These are phyloP conservation scores for Eira barbara DNA, from an alignment of 2,113 vertebrate species.

Conservation along the genomic window DNA sequence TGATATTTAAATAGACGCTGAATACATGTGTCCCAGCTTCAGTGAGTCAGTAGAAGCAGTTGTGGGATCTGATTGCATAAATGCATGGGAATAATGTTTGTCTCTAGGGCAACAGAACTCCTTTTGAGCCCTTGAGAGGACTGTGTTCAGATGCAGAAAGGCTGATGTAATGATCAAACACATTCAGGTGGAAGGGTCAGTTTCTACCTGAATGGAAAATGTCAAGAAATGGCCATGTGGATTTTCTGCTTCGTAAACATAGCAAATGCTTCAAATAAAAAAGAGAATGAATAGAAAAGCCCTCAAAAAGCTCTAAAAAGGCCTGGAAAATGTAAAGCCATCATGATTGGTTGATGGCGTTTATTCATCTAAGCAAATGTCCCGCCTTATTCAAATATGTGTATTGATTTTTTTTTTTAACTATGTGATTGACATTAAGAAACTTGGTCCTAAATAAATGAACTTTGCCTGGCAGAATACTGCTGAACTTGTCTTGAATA, in stretches of 20 bases:
- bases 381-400: neutral
- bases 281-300: neutral
- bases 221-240: neutral
- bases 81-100: constrained; percentile 4
- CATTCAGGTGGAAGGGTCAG: neutral
- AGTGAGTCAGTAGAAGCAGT: constrained; percentile 37
- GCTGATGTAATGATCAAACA: neutral
- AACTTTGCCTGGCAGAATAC: neutral
- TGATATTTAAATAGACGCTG: constrained; percentile 62
- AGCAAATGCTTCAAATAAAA: neutral
- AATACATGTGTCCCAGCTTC: constrained; percentile 38
- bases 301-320: neutral
- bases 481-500: neutral
- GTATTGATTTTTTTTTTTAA: neutral
- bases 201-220: neutral
- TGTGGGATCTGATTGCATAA: constrained; percentile 40
- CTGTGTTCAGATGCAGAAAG: neutral
- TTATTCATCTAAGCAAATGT: constrained; percentile 1
- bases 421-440: neutral
- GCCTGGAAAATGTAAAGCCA: neutral
- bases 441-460: neutral
- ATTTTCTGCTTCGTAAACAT: neutral
- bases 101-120: constrained; percentile 25
- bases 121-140: neutral
- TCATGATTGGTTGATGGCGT: neutral